phyloP scores from a whole-genome alignment of 2,888 invertebrate genomes.

The Anagyrus pseudococci region DNA sequence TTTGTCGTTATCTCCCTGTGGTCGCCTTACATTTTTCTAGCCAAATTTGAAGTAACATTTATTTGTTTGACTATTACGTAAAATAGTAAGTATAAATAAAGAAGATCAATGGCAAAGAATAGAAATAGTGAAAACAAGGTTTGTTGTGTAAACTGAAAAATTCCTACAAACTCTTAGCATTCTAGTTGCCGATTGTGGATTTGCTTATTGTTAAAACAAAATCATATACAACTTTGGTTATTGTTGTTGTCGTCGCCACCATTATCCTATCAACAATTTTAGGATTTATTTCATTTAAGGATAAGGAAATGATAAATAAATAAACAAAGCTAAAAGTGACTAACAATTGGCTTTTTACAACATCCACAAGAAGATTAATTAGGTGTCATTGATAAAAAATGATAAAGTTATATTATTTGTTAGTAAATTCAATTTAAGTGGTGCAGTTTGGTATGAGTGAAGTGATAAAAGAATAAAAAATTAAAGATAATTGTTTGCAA shows the following conservation, averaged over 20 bases:
- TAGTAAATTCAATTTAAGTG: too few species aligned
- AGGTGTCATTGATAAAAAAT: constrained; percentile 13
- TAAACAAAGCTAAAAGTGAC: constrained; percentile 26
- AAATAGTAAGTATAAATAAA: too few species aligned
- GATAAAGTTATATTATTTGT: constrained; percentile 15
- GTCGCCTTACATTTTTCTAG: constrained; percentile 1
- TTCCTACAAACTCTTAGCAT: constrained; percentile 34
- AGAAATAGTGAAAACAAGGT: too few species aligned
- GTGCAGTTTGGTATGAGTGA: constrained; percentile 25
- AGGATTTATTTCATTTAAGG: too few species aligned
- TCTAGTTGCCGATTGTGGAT: constrained; percentile 35
- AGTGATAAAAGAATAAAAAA: constrained; percentile 16
- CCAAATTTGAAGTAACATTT: too few species aligned
- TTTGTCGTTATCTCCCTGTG: constrained; percentile 19
- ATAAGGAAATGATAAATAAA: too few species aligned
- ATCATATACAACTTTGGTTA: neutral
- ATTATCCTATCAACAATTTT: neutral
- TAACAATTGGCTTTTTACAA: neutral
- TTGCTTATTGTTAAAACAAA: constrained; percentile 31
- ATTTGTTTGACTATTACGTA: too few species aligned
- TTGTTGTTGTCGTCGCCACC: too few species aligned
- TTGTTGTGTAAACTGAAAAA: constrained; percentile 7
- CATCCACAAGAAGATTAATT: constrained; percentile 9
- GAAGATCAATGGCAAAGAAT: too few species aligned
- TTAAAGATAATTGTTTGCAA: constrained; percentile 4